Percentiles rank a stretch among this genome's conserved stretches.
Evolutionary conservation across 2,113 vertebrate genomes (phyloP).

Genomic region (Dicentrarchus labrax): DNA sequence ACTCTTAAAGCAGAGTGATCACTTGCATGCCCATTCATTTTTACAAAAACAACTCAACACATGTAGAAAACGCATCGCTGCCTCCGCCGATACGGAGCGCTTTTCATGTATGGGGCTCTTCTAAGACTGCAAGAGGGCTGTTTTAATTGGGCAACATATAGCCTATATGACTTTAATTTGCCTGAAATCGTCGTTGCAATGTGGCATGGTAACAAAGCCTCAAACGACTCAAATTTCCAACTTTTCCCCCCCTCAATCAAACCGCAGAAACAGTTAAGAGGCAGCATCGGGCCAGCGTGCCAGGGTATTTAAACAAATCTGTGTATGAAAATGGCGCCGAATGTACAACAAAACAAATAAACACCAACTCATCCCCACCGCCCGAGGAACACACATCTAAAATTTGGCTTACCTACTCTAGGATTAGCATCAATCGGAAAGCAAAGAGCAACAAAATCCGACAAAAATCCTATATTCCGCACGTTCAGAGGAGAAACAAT

Average conservation of each 20-base stretch:
- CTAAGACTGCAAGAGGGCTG: background rate
- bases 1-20: background rate
- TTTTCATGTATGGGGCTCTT: conserved; percentile 34
- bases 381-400: background rate
- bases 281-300: conserved; percentile 42
- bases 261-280: background rate
- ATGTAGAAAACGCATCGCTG: background rate
- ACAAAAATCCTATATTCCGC: conserved; percentile 57
- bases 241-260: background rate
- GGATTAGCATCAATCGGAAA: conserved; percentile 63
- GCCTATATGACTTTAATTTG: background rate
- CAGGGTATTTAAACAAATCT: conserved; percentile 79
- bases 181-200: background rate
- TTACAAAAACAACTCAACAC: conserved; percentile 14
- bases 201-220: rapidly evolving
- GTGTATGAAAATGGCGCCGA: conserved; percentile 84
- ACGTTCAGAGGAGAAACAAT: conserved; percentile 62
- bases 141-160: background rate
- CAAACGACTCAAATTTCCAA: background rate
- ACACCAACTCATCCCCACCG: conserved; percentile 41
- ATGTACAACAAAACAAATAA: conserved; percentile 77
- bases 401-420: conserved; percentile 77
- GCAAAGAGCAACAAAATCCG: conserved; percentile 38
- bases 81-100: conserved; percentile 1
- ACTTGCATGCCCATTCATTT: conserved; percentile 32